Evolutionary conservation across 2,888 invertebrate species (phyloP).

Genomic region (Napeogenes inachia): DNA sequence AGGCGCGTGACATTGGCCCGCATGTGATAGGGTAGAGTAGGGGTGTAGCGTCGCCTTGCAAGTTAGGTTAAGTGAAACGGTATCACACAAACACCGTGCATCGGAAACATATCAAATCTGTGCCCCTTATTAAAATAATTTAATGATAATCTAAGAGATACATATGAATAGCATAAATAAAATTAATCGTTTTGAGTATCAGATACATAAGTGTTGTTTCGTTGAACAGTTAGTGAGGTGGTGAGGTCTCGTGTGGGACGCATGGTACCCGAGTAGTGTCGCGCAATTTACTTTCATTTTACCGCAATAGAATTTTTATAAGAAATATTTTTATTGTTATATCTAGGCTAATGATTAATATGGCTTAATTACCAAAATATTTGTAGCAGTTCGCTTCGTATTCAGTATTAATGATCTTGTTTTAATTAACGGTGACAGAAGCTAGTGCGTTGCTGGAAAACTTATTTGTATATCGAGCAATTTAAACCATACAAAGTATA

Average conservation of each 20-base stretch:
- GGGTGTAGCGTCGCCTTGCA: conserved; percentile 75
- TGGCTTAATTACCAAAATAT: conserved; percentile 74
- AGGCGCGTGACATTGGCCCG: conserved; percentile 73
- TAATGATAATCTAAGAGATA: conserved; percentile 75
- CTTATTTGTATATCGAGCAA: conserved; percentile 76
- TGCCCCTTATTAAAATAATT: conserved; percentile 83
- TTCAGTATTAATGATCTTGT: conserved; percentile 73
- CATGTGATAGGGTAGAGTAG: conserved; percentile 73
- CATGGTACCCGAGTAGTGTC: conserved; percentile 66
- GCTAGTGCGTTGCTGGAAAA: conserved; percentile 56
- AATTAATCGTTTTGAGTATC: conserved; percentile 72
- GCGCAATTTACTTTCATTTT: conserved; percentile 60
- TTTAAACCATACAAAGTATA: conserved; percentile 72
- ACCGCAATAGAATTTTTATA: conserved; percentile 53
- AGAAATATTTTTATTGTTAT: conserved; percentile 57
- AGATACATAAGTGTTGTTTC: conserved; percentile 74
- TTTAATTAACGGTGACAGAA: conserved; percentile 52
- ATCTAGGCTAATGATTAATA: conserved; percentile 56
- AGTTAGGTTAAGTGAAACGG: conserved; percentile 76
- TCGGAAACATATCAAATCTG: conserved; percentile 88
- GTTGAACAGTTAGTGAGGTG: conserved; percentile 43
- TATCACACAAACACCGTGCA: conserved; percentile 82
- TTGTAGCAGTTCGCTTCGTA: conserved; percentile 66
- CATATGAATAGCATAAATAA: conserved; percentile 73
- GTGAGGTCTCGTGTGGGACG: conserved; percentile 51